phyloP scores from a whole-genome alignment of 2,888 invertebrate species.

The Drosophila heteroneura region DNA sequence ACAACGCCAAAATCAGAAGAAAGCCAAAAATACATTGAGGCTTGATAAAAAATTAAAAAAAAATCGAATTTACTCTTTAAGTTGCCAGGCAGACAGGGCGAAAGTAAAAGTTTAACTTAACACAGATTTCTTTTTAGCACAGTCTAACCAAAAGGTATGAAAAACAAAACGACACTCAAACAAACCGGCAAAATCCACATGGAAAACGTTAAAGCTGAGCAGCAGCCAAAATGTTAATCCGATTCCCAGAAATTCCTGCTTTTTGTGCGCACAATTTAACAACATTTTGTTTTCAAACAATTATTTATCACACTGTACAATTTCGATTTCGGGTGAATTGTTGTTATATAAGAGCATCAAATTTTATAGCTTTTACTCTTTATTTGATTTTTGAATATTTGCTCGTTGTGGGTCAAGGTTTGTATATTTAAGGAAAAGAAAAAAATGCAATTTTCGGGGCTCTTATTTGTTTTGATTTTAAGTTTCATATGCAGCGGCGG shows the following conservation, averaged over 20 bases:
- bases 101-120: slow-evolving; percentile 73
- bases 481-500: slow-evolving; percentile 21
- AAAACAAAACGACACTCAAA: slow-evolving; percentile 28
- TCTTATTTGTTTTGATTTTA: slow-evolving; percentile 26
- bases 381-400: slow-evolving; percentile 5
- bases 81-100: slow-evolving; percentile 57
- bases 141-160: background rate
- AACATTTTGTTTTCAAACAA: slow-evolving; percentile 34
- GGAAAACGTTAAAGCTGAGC: slow-evolving; percentile 57
- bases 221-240: slow-evolving; percentile 25
- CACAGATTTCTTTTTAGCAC: slow-evolving; percentile 62
- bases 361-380: background rate
- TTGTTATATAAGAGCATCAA: slow-evolving; percentile 24
- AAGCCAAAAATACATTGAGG: slow-evolving; percentile 50
- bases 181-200: slow-evolving; percentile 77
- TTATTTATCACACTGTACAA: slow-evolving; percentile 12
- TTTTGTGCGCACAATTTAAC: slow-evolving; percentile 29
- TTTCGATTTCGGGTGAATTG: slow-evolving; percentile 24
- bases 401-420: slow-evolving; percentile 63
- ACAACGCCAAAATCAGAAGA: slow-evolving; percentile 55
- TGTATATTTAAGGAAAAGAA: slow-evolving; percentile 20
- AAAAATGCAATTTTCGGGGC: slow-evolving; percentile 35
- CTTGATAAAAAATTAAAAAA: slow-evolving; percentile 44
- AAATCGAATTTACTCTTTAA: slow-evolving; percentile 27
- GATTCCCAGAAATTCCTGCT: slow-evolving; percentile 26